Evolutionary conservation across 2,888 invertebrate genomes (phyloP).

Genomic region (Ypsolopha scabrella): DNA sequence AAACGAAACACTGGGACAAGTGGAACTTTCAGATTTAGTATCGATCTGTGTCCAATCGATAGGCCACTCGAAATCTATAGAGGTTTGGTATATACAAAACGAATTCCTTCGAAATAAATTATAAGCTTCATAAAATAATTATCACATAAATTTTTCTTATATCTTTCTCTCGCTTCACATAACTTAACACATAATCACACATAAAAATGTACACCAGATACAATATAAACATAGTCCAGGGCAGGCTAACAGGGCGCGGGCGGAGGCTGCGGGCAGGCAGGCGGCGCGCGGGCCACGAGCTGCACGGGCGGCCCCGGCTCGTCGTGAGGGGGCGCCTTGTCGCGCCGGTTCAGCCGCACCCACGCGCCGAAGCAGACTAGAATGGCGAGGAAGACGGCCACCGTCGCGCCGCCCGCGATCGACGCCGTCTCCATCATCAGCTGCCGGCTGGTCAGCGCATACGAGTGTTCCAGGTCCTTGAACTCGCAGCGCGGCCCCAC

Average conservation of each 20-base stretch:
- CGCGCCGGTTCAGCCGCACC: conserved; percentile 73
- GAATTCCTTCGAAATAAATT: conserved; percentile 67
- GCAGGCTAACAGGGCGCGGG: conserved; percentile 35
- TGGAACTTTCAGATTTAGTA: conserved; percentile 11
- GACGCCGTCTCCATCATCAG: conserved; percentile 90
- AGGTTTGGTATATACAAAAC: conserved; percentile 55
- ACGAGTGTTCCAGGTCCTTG: conserved; percentile 96
- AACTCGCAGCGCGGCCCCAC: conserved; percentile 96
- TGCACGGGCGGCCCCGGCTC: conserved; percentile 14
- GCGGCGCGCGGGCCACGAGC: conserved; percentile 30
- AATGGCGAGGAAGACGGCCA: conserved; percentile 77
- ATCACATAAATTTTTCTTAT: conserved; percentile 67
- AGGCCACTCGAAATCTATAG: conserved; percentile 13
- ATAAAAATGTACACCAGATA: conserved; percentile 48
- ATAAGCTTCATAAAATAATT: conserved; percentile 68
- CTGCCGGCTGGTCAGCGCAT: conserved; percentile 86
- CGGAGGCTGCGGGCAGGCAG: conserved; percentile 8
- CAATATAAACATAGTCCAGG: conserved; percentile 19
- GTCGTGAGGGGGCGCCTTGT: conserved; percentile 37
- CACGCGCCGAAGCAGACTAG: conserved; percentile 76
- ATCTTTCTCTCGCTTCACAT: conserved; percentile 54
- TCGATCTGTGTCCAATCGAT: conserved; percentile 18
- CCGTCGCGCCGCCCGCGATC: conserved; percentile 86
- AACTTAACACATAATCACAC: conserved; percentile 59
- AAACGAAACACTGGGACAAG: conserved; percentile 34